Evolutionary conservation across 2,888 invertebrate genomes (phyloP).

Genomic region (Eupithecia dodoneata): DNA sequence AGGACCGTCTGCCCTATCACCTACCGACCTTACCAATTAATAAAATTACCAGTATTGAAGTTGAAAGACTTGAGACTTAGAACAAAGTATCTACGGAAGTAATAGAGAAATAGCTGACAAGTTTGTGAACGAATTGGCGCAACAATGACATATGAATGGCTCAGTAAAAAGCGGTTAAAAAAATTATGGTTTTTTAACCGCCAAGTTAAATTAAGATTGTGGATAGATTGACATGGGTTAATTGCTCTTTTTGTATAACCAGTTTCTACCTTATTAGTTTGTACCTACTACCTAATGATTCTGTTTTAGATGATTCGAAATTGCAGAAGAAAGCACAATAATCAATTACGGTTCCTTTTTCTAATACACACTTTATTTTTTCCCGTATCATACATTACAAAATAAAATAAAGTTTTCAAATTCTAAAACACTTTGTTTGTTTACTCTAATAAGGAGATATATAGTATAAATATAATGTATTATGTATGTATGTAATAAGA

Average conservation of each 20-base stretch:
- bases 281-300: not conserved
- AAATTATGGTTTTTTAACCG: not conserved
- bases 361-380: not conserved
- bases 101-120: not conserved
- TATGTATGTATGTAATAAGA: too few relatives aligned
- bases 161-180: too few relatives aligned
- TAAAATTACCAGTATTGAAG: slow-evolving; percentile 6
- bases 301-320: not conserved
- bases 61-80: not conserved
- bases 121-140: not conserved
- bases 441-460: too few relatives aligned
- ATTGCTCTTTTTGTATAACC: not conserved
- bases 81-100: not conserved
- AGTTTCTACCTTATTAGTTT: not conserved
- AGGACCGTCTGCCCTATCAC: slow-evolving; percentile 32
- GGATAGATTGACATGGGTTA: not conserved
- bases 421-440: too few relatives aligned
- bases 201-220: not conserved
- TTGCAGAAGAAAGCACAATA: not conserved
- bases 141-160: not conserved
- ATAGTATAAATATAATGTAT: too few relatives aligned
- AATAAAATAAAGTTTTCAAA: too few relatives aligned
- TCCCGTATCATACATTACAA: too few relatives aligned
- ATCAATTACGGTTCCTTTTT: not conserved
- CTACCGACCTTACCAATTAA: slow-evolving; percentile 21